Conservation (phyloP, 2,888 invertebrate genomes). For the Lithophane socia region DNA sequence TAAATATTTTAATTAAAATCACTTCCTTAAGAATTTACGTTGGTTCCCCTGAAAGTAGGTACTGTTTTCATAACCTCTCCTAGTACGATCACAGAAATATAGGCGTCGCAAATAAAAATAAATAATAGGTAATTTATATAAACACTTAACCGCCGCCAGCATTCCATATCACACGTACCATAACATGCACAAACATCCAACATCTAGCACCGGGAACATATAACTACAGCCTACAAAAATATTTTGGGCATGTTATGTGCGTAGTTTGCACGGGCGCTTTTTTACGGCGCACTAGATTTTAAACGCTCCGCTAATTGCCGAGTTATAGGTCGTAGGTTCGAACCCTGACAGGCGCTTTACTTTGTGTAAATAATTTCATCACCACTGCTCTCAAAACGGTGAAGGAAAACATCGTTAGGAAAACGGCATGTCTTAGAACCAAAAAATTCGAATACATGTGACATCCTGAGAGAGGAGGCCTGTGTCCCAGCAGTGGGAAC, state of each 20-base stretch:
- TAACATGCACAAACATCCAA: conserved; percentile 39
- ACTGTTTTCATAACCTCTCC: too few species aligned
- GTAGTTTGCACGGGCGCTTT: neutral
- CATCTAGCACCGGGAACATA: conserved; percentile 21
- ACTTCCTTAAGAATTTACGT: neutral
- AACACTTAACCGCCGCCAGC: conserved; percentile 10
- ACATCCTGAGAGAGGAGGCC: too few species aligned
- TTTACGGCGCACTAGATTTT: neutral
- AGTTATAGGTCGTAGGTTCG: too few species aligned
- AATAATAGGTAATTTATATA: conserved; percentile 5
- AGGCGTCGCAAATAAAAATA: conserved; percentile 6
- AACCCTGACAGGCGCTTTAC: too few species aligned
- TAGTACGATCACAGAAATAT: neutral
- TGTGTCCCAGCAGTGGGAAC: too few species aligned
- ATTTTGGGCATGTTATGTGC: conserved; percentile 8
- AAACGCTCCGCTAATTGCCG: too few species aligned
- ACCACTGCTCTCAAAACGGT: too few species aligned
- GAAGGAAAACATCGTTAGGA: too few species aligned
- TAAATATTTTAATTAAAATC: neutral
- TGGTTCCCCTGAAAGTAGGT: neutral
- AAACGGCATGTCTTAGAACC: too few species aligned
- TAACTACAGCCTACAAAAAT: conserved; percentile 18
- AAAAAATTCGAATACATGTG: too few species aligned
- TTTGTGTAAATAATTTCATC: too few species aligned
- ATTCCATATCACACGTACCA: conserved; percentile 21